Base-by-base conservation (phyloP, 2,888 invertebrate genomes). In the Apodemia hepburni region DNA sequence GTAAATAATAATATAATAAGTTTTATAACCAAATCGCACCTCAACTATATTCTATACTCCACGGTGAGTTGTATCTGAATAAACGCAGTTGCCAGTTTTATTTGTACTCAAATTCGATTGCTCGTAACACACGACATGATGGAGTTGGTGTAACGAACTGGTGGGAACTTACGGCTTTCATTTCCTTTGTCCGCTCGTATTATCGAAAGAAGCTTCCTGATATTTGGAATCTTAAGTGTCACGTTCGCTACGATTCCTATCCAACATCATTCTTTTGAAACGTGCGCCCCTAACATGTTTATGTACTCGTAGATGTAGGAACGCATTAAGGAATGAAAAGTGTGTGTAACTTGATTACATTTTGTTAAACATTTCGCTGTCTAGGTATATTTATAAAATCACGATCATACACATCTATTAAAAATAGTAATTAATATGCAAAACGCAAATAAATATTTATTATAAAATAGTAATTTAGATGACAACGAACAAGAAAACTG, bases 21-120 rank as follows among this genome's bases (percentile, higher is more conserved):
- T 3, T 3, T 33, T 8, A 33, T 4, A 9, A 11, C 45, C 11
- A 45, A 17, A 17, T 47, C 3, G 47, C 47, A 61, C 47, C 38
- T 61, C 61, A 18, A 47, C 47, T 17, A 11, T 22, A 27, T 60
- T 49, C 17, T 17, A 18, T 51, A 51, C 51, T 51, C 22, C 51
- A 18, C 7, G 51, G 18, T 7, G 62, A 65, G 60, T 62, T 58
- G 22, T 62, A 62, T 62, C 58, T 60, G 64, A 65, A 64, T 65
- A 68, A 65, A 68, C 69, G 66, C 64, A 61, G 66, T 62, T 61
- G 68, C 66, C 62, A 60, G 67, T 69, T 72, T 71, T 71, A 71
- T 71, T 73, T 69, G 71, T 70, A 71, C 67, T 69, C 69, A 72
- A 72, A 71, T 73, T 68, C 70, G 70, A 69, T 69, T 69, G 69